Evolutionary conservation across 2,797 vertebrate species (phyloP).

Genomic region (Enteromius mattozi): DNA sequence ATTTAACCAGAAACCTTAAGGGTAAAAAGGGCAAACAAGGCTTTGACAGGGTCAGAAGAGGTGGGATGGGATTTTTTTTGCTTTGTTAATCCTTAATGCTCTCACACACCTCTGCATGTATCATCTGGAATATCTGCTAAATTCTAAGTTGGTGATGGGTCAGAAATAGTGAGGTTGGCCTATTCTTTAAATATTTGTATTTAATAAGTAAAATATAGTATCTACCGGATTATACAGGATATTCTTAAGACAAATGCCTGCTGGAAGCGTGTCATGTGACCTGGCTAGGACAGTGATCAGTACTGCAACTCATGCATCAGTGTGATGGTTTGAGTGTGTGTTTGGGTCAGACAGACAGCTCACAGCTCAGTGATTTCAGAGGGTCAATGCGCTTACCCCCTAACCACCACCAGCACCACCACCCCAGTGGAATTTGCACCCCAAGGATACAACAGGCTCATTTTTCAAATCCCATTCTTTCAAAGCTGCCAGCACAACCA

Average conservation of each 20-base stretch:
- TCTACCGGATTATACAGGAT: background rate
- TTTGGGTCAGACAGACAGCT: constrained; percentile 61
- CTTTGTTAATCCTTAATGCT: constrained; percentile 58
- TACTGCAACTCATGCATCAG: constrained; percentile 49
- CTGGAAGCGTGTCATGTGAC: background rate
- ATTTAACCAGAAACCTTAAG: constrained; percentile 47
- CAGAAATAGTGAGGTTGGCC: background rate
- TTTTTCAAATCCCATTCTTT: constrained; percentile 73
- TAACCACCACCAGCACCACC: constrained; percentile 69
- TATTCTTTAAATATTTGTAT: no score
- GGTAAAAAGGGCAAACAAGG: constrained; percentile 41
- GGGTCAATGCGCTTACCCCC: constrained; percentile 54
- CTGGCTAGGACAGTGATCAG: constrained; percentile 12
- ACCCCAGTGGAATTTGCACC: constrained; percentile 78
- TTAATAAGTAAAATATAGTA: no score
- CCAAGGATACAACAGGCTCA: constrained; percentile 78
- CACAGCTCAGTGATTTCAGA: constrained; percentile 60
- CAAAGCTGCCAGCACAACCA: constrained; percentile 64
- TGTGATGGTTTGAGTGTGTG: constrained; percentile 55
- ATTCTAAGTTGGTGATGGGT: background rate
- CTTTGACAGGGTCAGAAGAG: constrained; percentile 59
- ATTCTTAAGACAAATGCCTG: background rate
- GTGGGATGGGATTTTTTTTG: constrained; percentile 55
- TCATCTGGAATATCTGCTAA: constrained; percentile 18
- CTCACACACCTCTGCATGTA: constrained; percentile 42